These are phyloP conservation scores for Sarotherodon lohbergeri DNA, from an alignment of 2,113 vertebrate genomes.

Conservation along the genomic window DNA sequence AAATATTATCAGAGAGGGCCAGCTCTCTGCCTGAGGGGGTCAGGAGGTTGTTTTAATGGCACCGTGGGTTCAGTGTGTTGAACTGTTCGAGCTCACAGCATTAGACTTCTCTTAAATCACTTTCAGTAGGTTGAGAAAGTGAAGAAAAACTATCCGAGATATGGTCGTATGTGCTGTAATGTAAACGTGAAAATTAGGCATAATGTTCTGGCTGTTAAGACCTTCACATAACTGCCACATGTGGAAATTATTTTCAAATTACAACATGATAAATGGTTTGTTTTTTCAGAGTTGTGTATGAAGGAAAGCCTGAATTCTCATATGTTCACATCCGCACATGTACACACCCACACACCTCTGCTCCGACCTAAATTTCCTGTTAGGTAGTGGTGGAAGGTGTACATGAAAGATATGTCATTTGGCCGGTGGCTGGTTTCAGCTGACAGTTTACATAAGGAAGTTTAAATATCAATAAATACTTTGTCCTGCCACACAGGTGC, in stretches of 20 bases:
- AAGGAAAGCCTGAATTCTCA: constrained; percentile 32
- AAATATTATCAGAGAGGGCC: constrained; percentile 70
- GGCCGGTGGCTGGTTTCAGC: constrained; percentile 46
- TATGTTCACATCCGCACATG: constrained; percentile 29
- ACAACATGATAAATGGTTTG: constrained; percentile 63
- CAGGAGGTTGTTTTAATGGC: constrained; percentile 63
- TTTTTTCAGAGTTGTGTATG: constrained; percentile 53
- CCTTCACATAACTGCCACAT: constrained; percentile 49
- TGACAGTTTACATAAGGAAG: constrained; percentile 56
- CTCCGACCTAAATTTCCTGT: constrained; percentile 63
- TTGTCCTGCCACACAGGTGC: constrained; percentile 41
- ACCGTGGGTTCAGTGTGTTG: constrained; percentile 55
- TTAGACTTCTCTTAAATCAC: constrained; percentile 60
- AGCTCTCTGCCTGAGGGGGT: constrained; percentile 61
- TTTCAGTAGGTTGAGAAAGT: constrained; percentile 29
- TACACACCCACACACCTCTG: constrained; percentile 40
- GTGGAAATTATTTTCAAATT: constrained; percentile 65
- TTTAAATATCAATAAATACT: constrained; percentile 61
- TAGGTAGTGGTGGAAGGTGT: constrained; percentile 55
- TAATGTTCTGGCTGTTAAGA: constrained; percentile 43
- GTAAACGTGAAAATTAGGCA: constrained; percentile 57
- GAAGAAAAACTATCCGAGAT: constrained; percentile 37
- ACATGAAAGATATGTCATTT: constrained; percentile 59
- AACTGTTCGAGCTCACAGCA: constrained; percentile 39
- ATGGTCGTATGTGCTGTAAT: constrained; percentile 43